Conservation (phyloP, 1,140 invertebrate genomes). For the Lepidotrigona ventralis region DNA sequence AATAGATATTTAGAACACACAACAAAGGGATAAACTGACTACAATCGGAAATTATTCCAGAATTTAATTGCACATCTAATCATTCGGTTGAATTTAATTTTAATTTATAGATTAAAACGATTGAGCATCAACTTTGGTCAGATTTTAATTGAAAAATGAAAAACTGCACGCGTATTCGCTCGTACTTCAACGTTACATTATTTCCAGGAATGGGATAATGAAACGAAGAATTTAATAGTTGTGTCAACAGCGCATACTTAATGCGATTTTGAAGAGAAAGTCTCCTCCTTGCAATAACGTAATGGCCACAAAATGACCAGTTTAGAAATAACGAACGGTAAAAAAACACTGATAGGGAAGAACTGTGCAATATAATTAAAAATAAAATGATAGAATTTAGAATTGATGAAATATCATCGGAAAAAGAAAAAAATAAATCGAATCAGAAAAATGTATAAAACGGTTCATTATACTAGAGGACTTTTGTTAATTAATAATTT, state of each 20-base stretch:
- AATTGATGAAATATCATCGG: background rate
- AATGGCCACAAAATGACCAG: background rate
- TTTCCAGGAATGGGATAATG: background rate
- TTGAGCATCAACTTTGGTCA: too few relatives aligned
- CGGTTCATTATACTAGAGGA: background rate
- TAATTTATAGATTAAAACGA: too few relatives aligned
- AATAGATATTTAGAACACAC: too few relatives aligned
- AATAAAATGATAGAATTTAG: background rate
- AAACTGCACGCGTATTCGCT: too few relatives aligned
- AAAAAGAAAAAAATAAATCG: background rate
- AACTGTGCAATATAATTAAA: background rate
- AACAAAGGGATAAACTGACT: too few relatives aligned
- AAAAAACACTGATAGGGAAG: background rate
- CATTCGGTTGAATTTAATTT: too few relatives aligned
- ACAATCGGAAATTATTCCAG: background rate
- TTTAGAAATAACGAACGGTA: background rate
- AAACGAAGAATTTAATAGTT: background rate
- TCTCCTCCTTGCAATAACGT: background rate
- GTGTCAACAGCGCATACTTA: background rate
- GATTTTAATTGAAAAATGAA: too few relatives aligned
- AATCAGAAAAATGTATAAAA: background rate
- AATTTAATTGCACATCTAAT: background rate
- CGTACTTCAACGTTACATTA: background rate
- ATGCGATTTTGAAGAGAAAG: conserved; percentile 27
- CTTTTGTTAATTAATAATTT: background rate